Evolutionary conservation across 2,888 invertebrate genomes (phyloP).

Genomic region (Nephrotoma flavescens): DNA sequence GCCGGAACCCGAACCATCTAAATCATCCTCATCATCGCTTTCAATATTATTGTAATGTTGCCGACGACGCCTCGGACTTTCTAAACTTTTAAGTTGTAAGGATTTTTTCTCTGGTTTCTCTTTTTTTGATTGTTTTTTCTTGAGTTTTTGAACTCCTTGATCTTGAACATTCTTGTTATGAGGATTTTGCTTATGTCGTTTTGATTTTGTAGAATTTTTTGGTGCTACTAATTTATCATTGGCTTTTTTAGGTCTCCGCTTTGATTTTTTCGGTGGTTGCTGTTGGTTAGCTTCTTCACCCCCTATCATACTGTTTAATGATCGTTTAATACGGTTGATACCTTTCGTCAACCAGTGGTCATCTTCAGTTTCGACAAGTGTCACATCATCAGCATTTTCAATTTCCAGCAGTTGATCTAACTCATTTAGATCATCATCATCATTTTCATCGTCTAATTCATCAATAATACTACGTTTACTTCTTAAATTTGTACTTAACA

Average conservation of each 20-base stretch:
- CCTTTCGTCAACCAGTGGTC: conserved; percentile 9
- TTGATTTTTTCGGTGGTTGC: background rate
- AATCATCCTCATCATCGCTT: background rate
- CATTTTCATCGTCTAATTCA: background rate
- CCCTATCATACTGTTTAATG: background rate
- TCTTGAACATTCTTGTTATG: background rate
- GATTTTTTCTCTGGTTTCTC: background rate
- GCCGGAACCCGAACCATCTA: background rate
- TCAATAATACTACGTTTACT: conserved; percentile 6
- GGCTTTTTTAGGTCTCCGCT: background rate
- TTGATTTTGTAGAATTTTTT: background rate
- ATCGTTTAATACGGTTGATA: conserved; percentile 5
- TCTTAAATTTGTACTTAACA: background rate
- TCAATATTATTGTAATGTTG: background rate
- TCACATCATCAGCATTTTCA: conserved; percentile 14
- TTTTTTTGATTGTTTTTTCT: background rate
- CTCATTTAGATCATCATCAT: background rate
- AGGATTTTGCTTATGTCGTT: background rate
- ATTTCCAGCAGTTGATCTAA: background rate
- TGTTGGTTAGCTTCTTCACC: background rate
- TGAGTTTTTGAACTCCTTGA: background rate
- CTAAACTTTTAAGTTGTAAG: background rate
- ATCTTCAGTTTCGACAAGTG: conserved; percentile 17
- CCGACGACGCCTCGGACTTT: background rate
- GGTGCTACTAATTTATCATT: background rate